Percentiles rank a stretch among this genome's conserved stretches.
phyloP scores from a whole-genome alignment of 1,140 invertebrate genomes.

The Meloidogyne chitwoodi region DNA sequence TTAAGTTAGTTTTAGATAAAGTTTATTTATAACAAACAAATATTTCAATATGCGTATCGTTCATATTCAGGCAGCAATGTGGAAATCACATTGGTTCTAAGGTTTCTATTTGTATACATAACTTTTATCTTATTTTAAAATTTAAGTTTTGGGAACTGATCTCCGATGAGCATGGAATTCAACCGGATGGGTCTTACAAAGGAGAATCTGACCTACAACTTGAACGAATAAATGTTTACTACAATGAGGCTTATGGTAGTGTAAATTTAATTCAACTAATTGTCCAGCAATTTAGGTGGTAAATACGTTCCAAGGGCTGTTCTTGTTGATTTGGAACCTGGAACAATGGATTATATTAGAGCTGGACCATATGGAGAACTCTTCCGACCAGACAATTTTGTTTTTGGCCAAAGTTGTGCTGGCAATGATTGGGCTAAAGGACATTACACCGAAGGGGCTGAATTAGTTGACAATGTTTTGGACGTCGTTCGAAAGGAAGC shows the following conservation, averaged over 20 bases:
- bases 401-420: slow-evolving; percentile 76
- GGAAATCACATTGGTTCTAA: slow-evolving; percentile 90
- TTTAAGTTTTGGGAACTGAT: slow-evolving; percentile 47
- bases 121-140: neutral
- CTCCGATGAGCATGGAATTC: slow-evolving; percentile 46
- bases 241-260: slow-evolving; percentile 62
- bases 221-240: slow-evolving; percentile 63
- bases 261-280: neutral
- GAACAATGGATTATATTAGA: slow-evolving; percentile 82
- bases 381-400: slow-evolving; percentile 81
- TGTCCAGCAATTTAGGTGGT: slow-evolving; percentile 62
- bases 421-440: slow-evolving; percentile 78
- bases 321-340: slow-evolving; percentile 82
- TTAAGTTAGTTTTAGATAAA: neutral
- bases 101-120: slow-evolving; percentile 50
- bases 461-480: slow-evolving; percentile 77
- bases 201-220: slow-evolving; percentile 62
- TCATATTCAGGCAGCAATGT: slow-evolving; percentile 85
- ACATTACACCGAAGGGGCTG: slow-evolving; percentile 85
- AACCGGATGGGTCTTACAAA: slow-evolving; percentile 60
- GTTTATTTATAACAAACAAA: neutral
- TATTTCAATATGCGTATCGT: slow-evolving; percentile 78
- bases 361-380: slow-evolving; percentile 79
- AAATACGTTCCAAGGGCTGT: slow-evolving; percentile 88
- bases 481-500: slow-evolving; percentile 82